Evolutionary conservation across 2,797 vertebrate genomes (phyloP), one percentile per base, ranked within the genome.

Genomic region (Naso thynnoides): DNA sequence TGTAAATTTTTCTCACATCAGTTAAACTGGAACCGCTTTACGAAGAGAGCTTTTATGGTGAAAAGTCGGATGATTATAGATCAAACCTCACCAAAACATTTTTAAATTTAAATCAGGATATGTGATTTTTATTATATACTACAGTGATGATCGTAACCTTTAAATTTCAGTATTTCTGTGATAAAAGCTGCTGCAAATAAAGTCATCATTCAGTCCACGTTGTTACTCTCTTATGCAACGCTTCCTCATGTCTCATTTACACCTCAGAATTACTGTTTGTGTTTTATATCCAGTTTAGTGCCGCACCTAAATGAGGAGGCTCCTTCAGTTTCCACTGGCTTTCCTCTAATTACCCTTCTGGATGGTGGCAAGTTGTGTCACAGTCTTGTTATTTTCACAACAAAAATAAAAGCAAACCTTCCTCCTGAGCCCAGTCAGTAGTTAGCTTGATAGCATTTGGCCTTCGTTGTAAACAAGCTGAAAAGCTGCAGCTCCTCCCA

Each of bases 351-450:
- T 84, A 47, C 21, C 42, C 8, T 5, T 68, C 61, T 53, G 47
- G 24, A 44, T 62, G 65, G 47, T 61, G 69, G 52, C 44, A 27
- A 31, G 48, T 60, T 38, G 70, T 63, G 53, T 70, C 67, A 78
- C 19, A 0, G 41, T 44, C 56, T 78, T 68, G 52, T 79, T 84
- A 58, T 85, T 75, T 73, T 82, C 69, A 62, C 55, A 67, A 15
- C 24, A n/a, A n/a, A n/a, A n/a, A 36, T 61, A 42, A 67, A 47
- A 57, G 41, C 31, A 26, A 61, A 69, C 48, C 71, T 64, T 76
- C 38, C 61, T 21, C 45, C 44, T 50, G 41, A 63, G 49, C 58
- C 24, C 57, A n/a, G n/a, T 53, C 29, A 62, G 72, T 19, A 53
- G 59, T 69, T 66, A 62, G 73, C 27, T 50, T 39, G 39, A 67